Percentiles rank a stretch among this genome's conserved stretches.
These are phyloP conservation scores for Eumeta japonica DNA, from an alignment of 1,140 invertebrate genomes.

Conservation along the genomic window DNA sequence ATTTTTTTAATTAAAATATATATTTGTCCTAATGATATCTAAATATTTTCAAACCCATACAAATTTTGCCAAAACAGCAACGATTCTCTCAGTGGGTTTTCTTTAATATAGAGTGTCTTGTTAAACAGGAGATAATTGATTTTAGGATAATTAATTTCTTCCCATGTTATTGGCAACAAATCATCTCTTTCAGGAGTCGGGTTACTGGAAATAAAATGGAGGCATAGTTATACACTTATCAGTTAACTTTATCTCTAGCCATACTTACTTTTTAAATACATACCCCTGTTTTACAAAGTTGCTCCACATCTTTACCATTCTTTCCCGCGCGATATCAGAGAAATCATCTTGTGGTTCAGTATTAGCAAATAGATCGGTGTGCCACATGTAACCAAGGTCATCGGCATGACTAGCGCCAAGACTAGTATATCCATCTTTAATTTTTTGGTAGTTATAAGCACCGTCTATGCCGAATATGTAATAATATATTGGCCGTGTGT, in stretches of 20 bases:
- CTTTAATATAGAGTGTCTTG: neutral
- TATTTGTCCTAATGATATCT: no score
- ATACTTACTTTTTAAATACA: conserved; percentile 2
- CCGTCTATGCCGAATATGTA: conserved; percentile 7
- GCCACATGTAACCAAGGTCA: conserved; percentile 4
- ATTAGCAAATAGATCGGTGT: neutral
- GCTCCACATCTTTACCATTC: conserved; percentile 3
- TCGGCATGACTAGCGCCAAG: conserved; percentile 6
- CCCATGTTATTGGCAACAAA: conserved; percentile 2
- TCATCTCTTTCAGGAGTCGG: neutral
- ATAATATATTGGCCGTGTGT: conserved; percentile 4
- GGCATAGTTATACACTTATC: neutral
- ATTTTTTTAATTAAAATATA: no score
- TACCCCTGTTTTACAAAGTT: conserved; percentile 8
- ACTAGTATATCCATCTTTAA: neutral
- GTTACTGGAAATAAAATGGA: conserved; percentile 6
- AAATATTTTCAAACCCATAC: no score
- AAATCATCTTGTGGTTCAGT: neutral
- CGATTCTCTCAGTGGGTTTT: conserved; percentile 1
- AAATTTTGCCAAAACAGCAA: conserved; percentile 6
- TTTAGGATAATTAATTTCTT: neutral
- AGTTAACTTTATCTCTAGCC: neutral
- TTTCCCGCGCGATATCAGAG: conserved; percentile 1
- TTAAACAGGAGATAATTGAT: conserved; percentile 6
- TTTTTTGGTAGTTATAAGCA: conserved; percentile 2